Base-by-base conservation (phyloP, 2,113 vertebrate species). In the Buteo buteo region DNA sequence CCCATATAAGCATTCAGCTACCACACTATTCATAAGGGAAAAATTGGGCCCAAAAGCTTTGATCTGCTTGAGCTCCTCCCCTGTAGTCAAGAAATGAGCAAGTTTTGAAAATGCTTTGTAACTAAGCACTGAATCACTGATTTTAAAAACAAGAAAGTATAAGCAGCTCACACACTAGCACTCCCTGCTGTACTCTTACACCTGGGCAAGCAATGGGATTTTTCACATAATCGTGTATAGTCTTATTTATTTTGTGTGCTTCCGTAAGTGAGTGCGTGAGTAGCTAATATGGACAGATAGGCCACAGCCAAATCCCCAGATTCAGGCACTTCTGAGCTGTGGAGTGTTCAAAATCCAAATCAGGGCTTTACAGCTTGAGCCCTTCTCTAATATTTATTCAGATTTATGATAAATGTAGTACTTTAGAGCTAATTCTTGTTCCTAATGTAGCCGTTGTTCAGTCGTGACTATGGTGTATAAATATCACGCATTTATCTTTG, bases 321-420 rank as follows among this genome's bases (percentile, higher is more conserved):
- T 32, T 86, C 73, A 78, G 61, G 64, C 52, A 50, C 81, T 94
- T 52, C 52, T 49, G 66, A 86, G 86, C 71, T 38, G 32, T 34
- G 28, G 36, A 66, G 67, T 57, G 38, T 26, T 93, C 94, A 79
- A 86, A 93, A 71, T 90, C 78, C 78, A 71, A 80, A 89, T 87
- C n/a, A 9, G 76, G 32, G 90, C 42, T 90, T 78, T 92, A 36
- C 28, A 50, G 73, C 82, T 59, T 94, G 83, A 96, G 81, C 52
- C 79, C 16, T 76, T 66, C 82, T 81, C 85, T 93, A 85, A 94
- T 94, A 91, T 93, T 85, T 96, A 94, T 94, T 93, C 84, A 95
- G 83, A 94, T 89, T 94, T 87, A 91, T 89, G 61, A 95, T 70
- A 81, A 94, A 94, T 82, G 70, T 40, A 82, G 86, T 81, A 80